Evolutionary conservation across 2,113 vertebrate species (phyloP).

Genomic region (Nesogale talazaci): DNA sequence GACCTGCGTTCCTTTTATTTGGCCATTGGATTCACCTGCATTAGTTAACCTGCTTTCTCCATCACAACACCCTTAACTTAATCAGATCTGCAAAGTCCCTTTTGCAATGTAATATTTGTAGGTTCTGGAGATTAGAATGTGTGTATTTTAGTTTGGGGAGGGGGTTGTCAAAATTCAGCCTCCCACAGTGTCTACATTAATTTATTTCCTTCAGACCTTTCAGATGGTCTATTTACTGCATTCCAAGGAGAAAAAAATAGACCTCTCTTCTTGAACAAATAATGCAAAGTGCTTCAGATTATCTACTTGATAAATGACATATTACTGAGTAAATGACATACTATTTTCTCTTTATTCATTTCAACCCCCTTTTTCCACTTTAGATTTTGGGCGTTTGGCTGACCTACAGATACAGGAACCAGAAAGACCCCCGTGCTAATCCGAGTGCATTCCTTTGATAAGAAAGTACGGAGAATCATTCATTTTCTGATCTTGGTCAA

Average conservation of each 20-base stretch:
- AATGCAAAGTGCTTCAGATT: neutral
- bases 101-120: neutral
- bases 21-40: neutral
- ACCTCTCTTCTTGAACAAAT: neutral
- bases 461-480: constrained; percentile 66
- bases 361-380: constrained; percentile 60
- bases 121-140: neutral
- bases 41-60: neutral
- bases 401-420: constrained; percentile 95
- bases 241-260: constrained; percentile 26
- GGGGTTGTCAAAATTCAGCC: too few relatives aligned
- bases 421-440: constrained; percentile 95
- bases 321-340: neutral
- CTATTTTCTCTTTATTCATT: constrained; percentile 33
- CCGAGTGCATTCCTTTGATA: constrained; percentile 96
- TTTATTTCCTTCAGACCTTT: neutral
- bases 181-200: neutral
- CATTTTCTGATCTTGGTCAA: constrained; percentile 41
- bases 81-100: neutral
- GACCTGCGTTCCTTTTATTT: neutral
- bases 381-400: constrained; percentile 98
- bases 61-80: neutral
- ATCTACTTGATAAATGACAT: neutral
- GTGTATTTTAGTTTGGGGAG: neutral
- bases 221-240: neutral